Conservation (phyloP, 2,113 vertebrate genomes). For the Anolis carolinensis region DNA sequence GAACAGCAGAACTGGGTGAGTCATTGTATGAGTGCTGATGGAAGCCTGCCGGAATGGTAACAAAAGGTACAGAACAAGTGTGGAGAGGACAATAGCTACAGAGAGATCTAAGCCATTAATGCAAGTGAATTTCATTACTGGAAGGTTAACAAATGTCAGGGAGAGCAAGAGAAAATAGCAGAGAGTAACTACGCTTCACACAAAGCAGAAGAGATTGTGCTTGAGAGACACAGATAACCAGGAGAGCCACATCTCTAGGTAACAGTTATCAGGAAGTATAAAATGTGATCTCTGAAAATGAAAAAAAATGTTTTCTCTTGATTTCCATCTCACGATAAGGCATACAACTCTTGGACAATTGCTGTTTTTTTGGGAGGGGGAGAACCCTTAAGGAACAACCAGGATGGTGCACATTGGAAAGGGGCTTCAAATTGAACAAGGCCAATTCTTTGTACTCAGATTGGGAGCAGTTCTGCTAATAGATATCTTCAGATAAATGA, state of each 20-base stretch:
- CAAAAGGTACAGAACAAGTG: conserved; percentile 23
- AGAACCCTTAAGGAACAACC: not conserved
- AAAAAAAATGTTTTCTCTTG: not conserved
- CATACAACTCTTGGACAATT: not conserved
- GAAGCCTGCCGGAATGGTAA: conserved; percentile 12
- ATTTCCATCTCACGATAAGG: not conserved
- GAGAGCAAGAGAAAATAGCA: conserved; percentile 20
- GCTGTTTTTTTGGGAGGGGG: not conserved
- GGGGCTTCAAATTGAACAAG: not conserved
- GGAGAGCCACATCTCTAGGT: conserved; percentile 16
- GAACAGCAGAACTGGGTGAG: not conserved
- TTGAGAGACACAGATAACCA: not conserved
- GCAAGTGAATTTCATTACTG: conserved; percentile 29
- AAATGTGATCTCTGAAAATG: conserved; percentile 6
- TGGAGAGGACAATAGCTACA: not conserved
- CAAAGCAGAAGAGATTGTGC: conserved; percentile 11
- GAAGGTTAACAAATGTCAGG: conserved; percentile 33
- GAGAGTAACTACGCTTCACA: not conserved
- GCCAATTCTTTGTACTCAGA: not conserved
- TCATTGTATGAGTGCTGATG: conserved; percentile 1
- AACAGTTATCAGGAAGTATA: conserved; percentile 15
- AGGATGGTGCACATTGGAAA: no score
- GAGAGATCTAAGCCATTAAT: conserved; percentile 23
- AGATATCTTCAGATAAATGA: not conserved
- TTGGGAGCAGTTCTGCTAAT: not conserved